Evolutionary conservation across 2,888 invertebrate genomes (phyloP).

Genomic region (Tipula vernalis): DNA sequence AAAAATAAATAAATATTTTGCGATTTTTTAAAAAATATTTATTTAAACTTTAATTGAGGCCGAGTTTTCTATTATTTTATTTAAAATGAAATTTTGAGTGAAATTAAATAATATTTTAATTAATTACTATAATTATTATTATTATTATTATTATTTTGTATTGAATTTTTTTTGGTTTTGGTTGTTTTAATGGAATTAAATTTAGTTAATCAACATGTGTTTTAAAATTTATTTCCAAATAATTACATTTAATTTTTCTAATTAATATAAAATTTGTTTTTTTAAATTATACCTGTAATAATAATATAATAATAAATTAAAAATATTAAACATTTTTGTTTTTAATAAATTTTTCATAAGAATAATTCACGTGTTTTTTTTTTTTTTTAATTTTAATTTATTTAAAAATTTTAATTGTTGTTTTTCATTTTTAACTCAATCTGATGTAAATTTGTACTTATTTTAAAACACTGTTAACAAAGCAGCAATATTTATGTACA

Average conservation of each 20-base stretch:
- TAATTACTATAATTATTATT: not conserved
- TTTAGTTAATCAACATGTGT: not conserved
- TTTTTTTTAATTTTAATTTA: not conserved
- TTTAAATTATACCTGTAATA: not conserved
- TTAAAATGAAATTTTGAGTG: not conserved
- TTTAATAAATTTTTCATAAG: constrained; percentile 5
- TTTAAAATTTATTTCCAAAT: constrained; percentile 8
- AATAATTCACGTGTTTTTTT: not conserved
- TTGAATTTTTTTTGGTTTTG: not conserved
- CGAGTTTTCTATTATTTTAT: not conserved
- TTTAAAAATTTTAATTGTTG: not conserved
- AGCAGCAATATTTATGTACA: constrained; percentile 6
- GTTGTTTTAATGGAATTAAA: not conserved
- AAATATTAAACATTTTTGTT: not conserved
- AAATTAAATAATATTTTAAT: not conserved
- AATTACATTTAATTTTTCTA: not conserved
- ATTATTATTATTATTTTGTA: not conserved
- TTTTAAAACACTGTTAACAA: constrained; percentile 10
- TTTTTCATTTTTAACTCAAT: not conserved
- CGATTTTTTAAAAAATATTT: not conserved
- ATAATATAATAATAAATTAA: not conserved
- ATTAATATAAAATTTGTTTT: not conserved
- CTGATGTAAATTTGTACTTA: constrained; percentile 8
- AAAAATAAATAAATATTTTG: not conserved
- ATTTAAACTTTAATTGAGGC: not conserved